These are phyloP conservation scores for Triops cancriformis DNA, from an alignment of 1,140 invertebrate species.

Conservation along the genomic window DNA sequence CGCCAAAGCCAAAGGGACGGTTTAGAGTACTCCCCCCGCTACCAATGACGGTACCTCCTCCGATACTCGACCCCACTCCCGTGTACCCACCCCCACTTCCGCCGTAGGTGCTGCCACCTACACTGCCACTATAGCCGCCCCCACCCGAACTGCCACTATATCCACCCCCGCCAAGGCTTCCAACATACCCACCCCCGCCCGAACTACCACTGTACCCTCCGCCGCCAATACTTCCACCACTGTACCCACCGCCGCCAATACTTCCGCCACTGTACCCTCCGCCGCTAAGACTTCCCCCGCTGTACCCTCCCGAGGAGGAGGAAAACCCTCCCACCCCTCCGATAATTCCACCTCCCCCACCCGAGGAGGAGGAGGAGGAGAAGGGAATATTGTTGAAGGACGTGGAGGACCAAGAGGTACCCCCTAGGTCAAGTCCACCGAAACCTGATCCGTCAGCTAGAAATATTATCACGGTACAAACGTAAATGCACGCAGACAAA, in stretches of 20 bases:
- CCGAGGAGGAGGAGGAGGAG: slow-evolving; percentile 34
- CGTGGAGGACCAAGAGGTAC: slow-evolving; percentile 33
- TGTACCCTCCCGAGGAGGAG: no score
- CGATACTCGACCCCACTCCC: not conserved
- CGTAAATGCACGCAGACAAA: not conserved
- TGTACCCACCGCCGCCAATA: not conserved
- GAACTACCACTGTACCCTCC: not conserved
- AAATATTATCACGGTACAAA: slow-evolving; percentile 36
- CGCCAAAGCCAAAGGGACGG: not conserved
- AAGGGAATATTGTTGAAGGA: slow-evolving; percentile 28
- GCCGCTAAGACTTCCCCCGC: no score
- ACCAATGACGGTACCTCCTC: not conserved
- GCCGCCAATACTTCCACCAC: not conserved
- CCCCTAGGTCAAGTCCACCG: slow-evolving; percentile 36
- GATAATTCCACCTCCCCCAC: slow-evolving; percentile 32
- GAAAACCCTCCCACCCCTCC: slow-evolving; percentile 29
- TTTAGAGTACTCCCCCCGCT: not conserved
- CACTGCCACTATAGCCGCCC: not conserved
- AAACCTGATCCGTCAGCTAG: slow-evolving; percentile 38
- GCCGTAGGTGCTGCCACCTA: not conserved
- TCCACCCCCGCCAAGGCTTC: not conserved
- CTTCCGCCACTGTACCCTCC: no score
- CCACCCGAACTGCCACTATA: not conserved
- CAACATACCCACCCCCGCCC: not conserved
- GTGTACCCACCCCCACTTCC: not conserved